Conservation (phyloP, 2,113 vertebrate species). For the Gasterosteus aculeatus region DNA sequence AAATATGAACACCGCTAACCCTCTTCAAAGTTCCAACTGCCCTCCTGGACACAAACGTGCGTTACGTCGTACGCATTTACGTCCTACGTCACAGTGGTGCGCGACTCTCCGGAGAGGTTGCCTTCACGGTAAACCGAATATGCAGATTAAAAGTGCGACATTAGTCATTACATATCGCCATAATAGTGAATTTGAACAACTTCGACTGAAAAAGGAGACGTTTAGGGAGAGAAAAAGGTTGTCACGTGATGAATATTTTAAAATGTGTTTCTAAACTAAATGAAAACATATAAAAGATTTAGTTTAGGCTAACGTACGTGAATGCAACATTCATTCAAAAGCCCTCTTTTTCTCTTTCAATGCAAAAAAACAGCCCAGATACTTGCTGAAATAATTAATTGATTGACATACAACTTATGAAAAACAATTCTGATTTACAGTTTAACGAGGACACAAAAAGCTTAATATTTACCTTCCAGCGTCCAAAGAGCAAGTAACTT, state of each 20-base stretch:
- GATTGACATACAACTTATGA: not conserved
- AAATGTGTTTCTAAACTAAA: not conserved
- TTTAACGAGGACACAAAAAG: too few species aligned
- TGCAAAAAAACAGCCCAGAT: too few species aligned
- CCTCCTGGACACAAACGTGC: constrained; percentile 22
- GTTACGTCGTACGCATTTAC: constrained; percentile 17
- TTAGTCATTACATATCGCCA: not conserved
- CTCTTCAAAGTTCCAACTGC: constrained; percentile 40
- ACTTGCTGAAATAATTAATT: not conserved
- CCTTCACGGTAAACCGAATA: not conserved
- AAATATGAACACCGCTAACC: constrained; percentile 9
- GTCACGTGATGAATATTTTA: not conserved
- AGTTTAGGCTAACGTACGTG: not conserved
- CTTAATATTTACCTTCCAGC: too few species aligned
- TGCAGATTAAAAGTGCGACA: not conserved
- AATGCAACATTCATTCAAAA: not conserved
- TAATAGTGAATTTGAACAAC: not conserved
- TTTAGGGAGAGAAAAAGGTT: not conserved
- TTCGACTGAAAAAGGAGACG: not conserved
- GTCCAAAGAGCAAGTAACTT: too few species aligned
- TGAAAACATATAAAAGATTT: not conserved
- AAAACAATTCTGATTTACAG: too few species aligned
- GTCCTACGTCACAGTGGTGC: constrained; percentile 27
- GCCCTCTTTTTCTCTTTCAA: not conserved
- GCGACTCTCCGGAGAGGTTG: not conserved